Conservation (phyloP, 2,797 vertebrate genomes). For the Eulemur mongoz region DNA sequence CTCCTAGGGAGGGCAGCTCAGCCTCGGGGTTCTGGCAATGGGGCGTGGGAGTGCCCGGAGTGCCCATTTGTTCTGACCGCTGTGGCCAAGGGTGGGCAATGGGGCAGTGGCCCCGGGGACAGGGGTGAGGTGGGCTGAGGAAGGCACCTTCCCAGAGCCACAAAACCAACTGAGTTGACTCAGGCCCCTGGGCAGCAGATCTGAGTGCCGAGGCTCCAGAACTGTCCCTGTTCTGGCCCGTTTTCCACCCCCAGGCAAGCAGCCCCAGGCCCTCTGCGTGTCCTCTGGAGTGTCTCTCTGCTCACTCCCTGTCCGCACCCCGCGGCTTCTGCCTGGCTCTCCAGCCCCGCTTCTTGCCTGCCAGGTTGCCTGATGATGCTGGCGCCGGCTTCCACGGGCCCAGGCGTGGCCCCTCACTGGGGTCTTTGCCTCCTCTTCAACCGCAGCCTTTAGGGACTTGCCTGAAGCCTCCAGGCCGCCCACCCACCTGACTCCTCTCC, state of each 20-base stretch:
- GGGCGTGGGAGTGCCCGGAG: neutral
- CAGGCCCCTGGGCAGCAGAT: neutral
- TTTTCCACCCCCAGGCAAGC: rapidly evolving
- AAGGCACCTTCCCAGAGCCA: neutral
- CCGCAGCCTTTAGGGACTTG: neutral
- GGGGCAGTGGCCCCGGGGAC: neutral
- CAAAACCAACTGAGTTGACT: rapidly evolving
- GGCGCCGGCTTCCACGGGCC: too few species aligned
- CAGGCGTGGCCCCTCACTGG: neutral
- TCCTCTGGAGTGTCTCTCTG: neutral
- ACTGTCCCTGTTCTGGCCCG: too few species aligned
- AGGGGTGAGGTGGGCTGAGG: neutral
- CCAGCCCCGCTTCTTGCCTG: neutral
- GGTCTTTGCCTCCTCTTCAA: neutral
- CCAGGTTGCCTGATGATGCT: rapidly evolving
- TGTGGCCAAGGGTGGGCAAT: neutral
- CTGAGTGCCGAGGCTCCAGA: neutral
- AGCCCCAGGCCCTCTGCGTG: rapidly evolving
- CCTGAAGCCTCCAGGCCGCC: neutral
- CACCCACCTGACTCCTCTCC: neutral
- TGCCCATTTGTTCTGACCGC: neutral
- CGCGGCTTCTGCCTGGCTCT: rapidly evolving
- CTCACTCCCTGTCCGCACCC: neutral
- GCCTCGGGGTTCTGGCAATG: rapidly evolving
- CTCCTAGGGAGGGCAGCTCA: neutral